Base-by-base conservation (phyloP, 2,113 vertebrate genomes). In the Dicerorhinus sumatrensis region DNA sequence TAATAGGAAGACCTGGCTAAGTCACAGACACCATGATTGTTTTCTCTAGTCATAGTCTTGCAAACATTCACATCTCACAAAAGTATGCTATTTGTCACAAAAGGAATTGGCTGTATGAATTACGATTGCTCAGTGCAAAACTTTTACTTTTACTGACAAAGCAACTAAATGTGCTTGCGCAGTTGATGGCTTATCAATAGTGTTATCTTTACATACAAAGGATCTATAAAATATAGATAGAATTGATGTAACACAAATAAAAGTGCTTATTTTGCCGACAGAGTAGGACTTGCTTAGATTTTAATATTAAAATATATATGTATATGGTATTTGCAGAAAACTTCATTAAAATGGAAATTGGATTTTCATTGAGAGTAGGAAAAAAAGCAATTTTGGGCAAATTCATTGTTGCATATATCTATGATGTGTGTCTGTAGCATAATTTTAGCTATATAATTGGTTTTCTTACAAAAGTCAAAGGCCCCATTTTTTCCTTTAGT, bases 301-400 rank as follows among this genome's bases (percentile, higher is more conserved):
- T 69, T 91, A 79, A 84, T 91, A 80, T 48, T 84, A 79, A 97
- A 54, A 92, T 51, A 72, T 77, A 27, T 27, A 29, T 65, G 2
- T 72, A 3, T 60, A 42, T 72, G 5, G 10, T 80, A 63, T 92
- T 96, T 94, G 29, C 29, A 84, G 73, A 94, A 94, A 96, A 48
- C 3, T 8, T 82, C 54, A 97, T 98, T 96, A 97, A 96, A 95
- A 96, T 97, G 94, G 90, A 97, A 96, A 97, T 95, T 96, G 51
- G 94, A 81, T 97, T 95, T 97, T 62, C 54, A 95, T 46, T 83
- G 80, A 94, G 60, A 87, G 54, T 29, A 83, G n/a, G 31, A 81
- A 94, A 91, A 96, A 89, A 83, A 92, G 73, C 58, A 94, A 87
- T 95, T 89, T 86, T n/a, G 18, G 17, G 39, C 33, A 90, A 90